Evolutionary conservation across 92 coral and sea anemone genomes (phyloP).

Genomic region (Phenganax stokvisi): DNA sequence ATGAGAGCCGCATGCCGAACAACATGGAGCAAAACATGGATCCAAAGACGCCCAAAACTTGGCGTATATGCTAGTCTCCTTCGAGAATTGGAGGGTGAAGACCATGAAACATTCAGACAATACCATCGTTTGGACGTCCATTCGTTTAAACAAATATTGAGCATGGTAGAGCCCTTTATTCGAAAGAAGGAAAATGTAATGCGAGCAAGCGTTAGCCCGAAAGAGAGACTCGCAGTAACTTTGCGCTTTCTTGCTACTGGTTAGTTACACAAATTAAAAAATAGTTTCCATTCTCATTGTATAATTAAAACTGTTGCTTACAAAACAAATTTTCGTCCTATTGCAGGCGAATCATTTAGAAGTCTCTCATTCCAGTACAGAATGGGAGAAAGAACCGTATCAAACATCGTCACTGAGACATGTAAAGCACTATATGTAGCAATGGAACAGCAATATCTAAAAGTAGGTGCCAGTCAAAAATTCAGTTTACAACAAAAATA

Average conservation of each 20-base stretch:
- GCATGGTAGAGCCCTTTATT: slow-evolving; percentile 27
- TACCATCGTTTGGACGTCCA: slow-evolving; percentile 37
- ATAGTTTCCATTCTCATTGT: too few relatives aligned
- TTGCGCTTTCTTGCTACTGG: slow-evolving; percentile 49
- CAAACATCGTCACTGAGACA: background rate
- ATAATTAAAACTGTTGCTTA: too few relatives aligned
- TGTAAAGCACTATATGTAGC: background rate
- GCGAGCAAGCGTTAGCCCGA: slow-evolving; percentile 44
- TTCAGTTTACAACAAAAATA: too few relatives aligned
- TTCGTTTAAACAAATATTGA: slow-evolving; percentile 31
- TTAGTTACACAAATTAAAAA: background rate
- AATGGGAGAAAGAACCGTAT: slow-evolving; percentile 1
- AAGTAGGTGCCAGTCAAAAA: too few relatives aligned
- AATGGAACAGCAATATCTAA: too few relatives aligned
- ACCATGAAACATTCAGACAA: slow-evolving; percentile 1
- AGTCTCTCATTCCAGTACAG: slow-evolving; percentile 6
- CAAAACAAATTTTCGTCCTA: too few relatives aligned
- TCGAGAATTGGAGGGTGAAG: slow-evolving; percentile 29
- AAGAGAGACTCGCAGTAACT: slow-evolving; percentile 51
- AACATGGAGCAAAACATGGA: slow-evolving; percentile 31
- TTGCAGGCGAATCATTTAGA: slow-evolving; percentile 10
- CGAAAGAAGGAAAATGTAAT: slow-evolving; percentile 39
- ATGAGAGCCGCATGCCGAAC: background rate
- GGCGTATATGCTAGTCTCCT: slow-evolving; percentile 39
- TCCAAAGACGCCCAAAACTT: slow-evolving; percentile 4